Evolutionary conservation across 2,113 vertebrate species (phyloP), one percentile per base, ranked within the genome.

Genomic region (Cromileptes altivelis): DNA sequence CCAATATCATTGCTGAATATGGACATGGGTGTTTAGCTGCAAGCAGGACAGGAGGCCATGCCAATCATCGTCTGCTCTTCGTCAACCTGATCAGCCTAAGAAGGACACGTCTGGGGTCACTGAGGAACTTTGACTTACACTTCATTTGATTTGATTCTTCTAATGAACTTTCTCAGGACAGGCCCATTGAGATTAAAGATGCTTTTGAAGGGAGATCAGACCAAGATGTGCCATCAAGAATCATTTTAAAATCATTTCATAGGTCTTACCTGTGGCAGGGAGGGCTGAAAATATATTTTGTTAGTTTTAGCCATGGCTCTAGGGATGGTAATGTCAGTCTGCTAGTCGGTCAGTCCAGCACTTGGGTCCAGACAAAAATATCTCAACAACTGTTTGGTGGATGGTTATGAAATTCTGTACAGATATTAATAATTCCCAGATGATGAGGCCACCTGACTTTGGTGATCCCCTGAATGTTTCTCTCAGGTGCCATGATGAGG

Each of bases 1-100:
- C 71, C 89, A 89, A 86, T 86, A 71, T 88, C 79, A 45, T 23
- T 19, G 82, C 85, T 87, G 75, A 89, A 93, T 91, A 91, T 91
- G 89, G 91, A 91, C 89, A 91, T 70, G 78, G 87, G 73, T 85
- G 85, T 92, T 93, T 89, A 90, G 81, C 69, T 76, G 70, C n/a
- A 55, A 42, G 73, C 37, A 57, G 58, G 72, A 85, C 85, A 57
- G 64, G 62, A 80, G 75, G 56, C 64, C 75, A 60, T 25, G 75
- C 49, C 81, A 80, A 84, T 92, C 88, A 84, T 33, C 5, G 3
- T n/a, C 68, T 75, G 76, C 84, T 85, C 53, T 18, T 61, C 13
- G 40, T 78, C 84, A 67, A 30, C 53, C 80, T 57, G 63, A 53
- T 56, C 14, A 25, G 50, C 47, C 57, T 23, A 9, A 60, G 78